Evolutionary conservation across 2,888 invertebrate genomes (phyloP).

Genomic region (Phortica magna): DNA sequence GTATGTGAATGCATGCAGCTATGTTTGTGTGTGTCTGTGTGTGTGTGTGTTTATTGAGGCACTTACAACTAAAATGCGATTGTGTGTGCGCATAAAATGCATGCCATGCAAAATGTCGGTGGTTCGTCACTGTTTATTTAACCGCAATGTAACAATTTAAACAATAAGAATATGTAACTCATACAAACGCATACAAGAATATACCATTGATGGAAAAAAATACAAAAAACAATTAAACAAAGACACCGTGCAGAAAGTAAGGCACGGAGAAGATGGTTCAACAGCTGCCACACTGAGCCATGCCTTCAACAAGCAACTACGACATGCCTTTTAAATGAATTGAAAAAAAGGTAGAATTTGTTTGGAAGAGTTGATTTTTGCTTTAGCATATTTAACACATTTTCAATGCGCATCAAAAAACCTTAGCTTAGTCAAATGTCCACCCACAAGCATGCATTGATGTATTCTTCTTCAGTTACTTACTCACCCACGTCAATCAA

Average conservation of each 20-base stretch:
- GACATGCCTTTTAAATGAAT: conserved; percentile 46
- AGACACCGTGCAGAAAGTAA: neutral
- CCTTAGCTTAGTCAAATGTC: too few species aligned
- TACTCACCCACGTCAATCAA: too few species aligned
- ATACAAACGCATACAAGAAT: conserved; percentile 25
- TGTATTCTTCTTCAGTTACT: too few species aligned
- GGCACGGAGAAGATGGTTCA: too few species aligned
- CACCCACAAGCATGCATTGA: too few species aligned
- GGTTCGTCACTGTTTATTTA: conserved; percentile 63
- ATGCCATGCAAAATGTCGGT: conserved; percentile 42
- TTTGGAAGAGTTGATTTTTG: too few species aligned
- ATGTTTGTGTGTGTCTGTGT: conserved; percentile 53
- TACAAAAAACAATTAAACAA: neutral
- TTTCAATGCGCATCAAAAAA: too few species aligned
- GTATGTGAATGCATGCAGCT: conserved; percentile 33
- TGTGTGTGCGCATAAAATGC: conserved; percentile 48
- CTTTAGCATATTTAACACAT: too few species aligned
- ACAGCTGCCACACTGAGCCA: neutral
- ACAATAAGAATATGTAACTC: conserved; percentile 64
- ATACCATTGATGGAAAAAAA: conserved; percentile 22
- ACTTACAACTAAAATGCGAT: conserved; percentile 15
- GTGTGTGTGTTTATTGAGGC: conserved; percentile 33
- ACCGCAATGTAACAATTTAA: conserved; percentile 66
- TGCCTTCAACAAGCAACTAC: conserved; percentile 56
- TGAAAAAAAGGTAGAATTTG: too few species aligned